A percentile compares a stretch with the other conserved stretches of the same genome.
phyloP scores from a whole-genome alignment of 2,113 vertebrate species.

The Maylandia zebra region DNA sequence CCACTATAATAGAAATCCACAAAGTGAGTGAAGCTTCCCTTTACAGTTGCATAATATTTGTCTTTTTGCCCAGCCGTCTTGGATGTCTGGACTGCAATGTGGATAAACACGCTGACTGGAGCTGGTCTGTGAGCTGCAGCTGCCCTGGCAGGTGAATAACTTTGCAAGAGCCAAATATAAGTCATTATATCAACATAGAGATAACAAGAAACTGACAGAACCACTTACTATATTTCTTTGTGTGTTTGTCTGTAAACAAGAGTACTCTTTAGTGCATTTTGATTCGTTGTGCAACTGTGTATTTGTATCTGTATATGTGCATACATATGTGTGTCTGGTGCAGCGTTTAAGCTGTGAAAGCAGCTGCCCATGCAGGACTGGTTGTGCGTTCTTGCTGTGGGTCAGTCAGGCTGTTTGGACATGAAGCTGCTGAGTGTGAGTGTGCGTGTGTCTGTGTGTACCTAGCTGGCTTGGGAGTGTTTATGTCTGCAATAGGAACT shows the following conservation, averaged over 20 bases:
- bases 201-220: neutral
- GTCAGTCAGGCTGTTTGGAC: slow-evolving; percentile 49
- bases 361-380: slow-evolving; percentile 36
- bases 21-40: neutral
- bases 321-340: neutral
- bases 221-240: neutral
- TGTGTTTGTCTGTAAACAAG: neutral
- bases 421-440: slow-evolving; percentile 1
- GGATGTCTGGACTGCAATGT: neutral
- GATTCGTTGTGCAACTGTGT: neutral
- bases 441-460: slow-evolving; percentile 18
- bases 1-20: neutral
- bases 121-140: neutral
- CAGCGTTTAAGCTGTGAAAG: slow-evolving; percentile 15
- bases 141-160: slow-evolving; percentile 31
- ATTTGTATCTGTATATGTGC: neutral
- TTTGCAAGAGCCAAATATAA: neutral
- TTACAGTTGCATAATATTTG: slow-evolving; percentile 12
- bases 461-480: slow-evolving; percentile 25
- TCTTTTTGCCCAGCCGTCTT: neutral
- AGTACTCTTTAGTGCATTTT: neutral
- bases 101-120: slow-evolving; percentile 3
- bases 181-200: neutral
- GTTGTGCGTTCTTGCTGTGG: slow-evolving; percentile 32
- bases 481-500: slow-evolving; percentile 48